Conservation (phyloP, 1,140 invertebrate species). For the Eufriesea mexicana region DNA sequence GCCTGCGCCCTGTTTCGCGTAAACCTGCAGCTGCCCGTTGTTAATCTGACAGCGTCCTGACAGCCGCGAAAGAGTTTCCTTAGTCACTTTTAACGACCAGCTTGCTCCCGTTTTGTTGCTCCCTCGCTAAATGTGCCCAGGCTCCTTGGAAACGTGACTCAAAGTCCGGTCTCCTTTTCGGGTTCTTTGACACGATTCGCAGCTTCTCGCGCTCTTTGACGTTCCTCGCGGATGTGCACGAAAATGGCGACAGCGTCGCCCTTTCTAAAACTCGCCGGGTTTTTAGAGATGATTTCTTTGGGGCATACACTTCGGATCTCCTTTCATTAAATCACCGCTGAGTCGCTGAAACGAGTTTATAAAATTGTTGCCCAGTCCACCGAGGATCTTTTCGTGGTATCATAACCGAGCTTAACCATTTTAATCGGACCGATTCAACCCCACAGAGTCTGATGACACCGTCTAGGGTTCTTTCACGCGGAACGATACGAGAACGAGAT, state of each 20-base stretch:
- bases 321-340: neutral
- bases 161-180: neutral
- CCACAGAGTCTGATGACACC: no score
- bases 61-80: neutral
- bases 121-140: neutral
- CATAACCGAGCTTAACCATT: neutral
- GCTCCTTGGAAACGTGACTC: neutral
- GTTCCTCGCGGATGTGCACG: neutral
- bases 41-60: neutral
- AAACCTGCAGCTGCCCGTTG: neutral
- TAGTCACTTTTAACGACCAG: neutral
- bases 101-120: neutral
- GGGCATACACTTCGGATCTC: neutral
- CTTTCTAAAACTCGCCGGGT: neutral
- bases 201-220: neutral
- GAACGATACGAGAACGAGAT: no score
- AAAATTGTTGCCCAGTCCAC: neutral
- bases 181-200: slow-evolving; percentile 13
- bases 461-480: no score
- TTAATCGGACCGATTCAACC: neutral
- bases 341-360: neutral
- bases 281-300: slow-evolving; percentile 8
- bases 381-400: neutral
- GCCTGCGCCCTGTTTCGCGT: neutral
- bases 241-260: neutral